Percentiles rank a stretch among this genome's conserved stretches.
Evolutionary conservation across 23 tunicate genomes (phyloP).

Genomic region (Botrylloides violaceus): DNA sequence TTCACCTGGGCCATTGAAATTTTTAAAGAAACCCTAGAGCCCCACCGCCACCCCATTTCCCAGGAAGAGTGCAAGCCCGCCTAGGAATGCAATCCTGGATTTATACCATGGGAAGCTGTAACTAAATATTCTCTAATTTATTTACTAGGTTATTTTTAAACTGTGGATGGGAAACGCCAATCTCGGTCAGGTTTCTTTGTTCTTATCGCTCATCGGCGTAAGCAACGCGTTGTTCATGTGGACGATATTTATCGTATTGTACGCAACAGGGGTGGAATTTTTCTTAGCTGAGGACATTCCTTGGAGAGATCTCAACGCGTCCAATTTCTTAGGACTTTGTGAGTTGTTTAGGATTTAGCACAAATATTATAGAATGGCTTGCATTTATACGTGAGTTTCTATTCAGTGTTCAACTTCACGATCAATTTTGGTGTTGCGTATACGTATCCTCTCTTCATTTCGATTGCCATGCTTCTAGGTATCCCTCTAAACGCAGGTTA

Average conservation of each 20-base stretch:
- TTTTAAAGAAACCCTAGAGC: too few relatives aligned
- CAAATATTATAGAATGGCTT: neutral
- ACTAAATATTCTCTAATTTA: neutral
- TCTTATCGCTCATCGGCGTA: constrained; percentile 67
- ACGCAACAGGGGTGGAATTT: constrained; percentile 59
- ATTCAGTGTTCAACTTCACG: constrained; percentile 86
- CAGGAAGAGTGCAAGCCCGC: too few relatives aligned
- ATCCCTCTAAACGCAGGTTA: constrained; percentile 96
- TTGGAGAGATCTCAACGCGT: constrained; percentile 66
- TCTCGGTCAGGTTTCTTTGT: constrained; percentile 92
- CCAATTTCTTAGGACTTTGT: constrained; percentile 48
- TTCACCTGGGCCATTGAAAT: too few relatives aligned
- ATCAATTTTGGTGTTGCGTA: constrained; percentile 93
- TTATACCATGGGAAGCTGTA: too few relatives aligned
- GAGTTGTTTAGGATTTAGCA: too few relatives aligned
- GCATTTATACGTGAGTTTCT: neutral
- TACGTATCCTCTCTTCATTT: constrained; percentile 92
- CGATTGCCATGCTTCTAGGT: constrained; percentile 91
- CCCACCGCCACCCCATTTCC: too few relatives aligned
- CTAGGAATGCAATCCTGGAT: too few relatives aligned
- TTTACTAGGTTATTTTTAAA: constrained; percentile 71
- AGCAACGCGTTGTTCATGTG: constrained; percentile 61
- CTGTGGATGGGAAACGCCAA: constrained; percentile 43
- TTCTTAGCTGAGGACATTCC: constrained; percentile 57
- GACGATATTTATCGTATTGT: constrained; percentile 53